phyloP scores from a whole-genome alignment of 2,888 invertebrate genomes.

The Panzeria rudis region DNA sequence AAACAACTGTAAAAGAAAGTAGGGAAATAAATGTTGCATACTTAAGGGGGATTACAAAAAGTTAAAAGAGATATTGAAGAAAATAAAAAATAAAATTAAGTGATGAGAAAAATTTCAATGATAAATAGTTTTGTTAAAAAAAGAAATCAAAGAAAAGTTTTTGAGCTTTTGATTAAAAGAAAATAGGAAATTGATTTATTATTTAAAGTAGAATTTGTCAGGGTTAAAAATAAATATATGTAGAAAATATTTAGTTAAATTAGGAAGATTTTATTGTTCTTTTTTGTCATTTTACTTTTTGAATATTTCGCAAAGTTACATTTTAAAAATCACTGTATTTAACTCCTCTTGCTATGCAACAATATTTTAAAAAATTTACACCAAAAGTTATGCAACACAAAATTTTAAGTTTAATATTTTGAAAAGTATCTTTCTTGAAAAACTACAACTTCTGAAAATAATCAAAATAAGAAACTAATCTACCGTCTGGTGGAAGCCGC shows the following conservation, averaged over 20 bases:
- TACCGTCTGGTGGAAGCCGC: too few relatives aligned
- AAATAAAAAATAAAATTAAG: conserved; percentile 15
- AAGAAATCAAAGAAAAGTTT: conserved; percentile 1
- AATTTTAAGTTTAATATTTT: too few relatives aligned
- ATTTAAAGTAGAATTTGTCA: not conserved
- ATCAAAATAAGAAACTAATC: too few relatives aligned
- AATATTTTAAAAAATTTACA: too few relatives aligned
- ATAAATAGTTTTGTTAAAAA: conserved; percentile 49
- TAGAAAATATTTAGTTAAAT: not conserved
- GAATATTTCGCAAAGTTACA: too few relatives aligned
- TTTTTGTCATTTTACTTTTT: too few relatives aligned
- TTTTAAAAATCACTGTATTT: too few relatives aligned
- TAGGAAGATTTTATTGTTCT: too few relatives aligned
- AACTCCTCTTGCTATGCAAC: too few relatives aligned
- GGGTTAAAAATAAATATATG: conserved; percentile 1
- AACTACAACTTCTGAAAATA: too few relatives aligned
- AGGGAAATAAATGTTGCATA: conserved; percentile 57
- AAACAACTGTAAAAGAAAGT: conserved; percentile 7
- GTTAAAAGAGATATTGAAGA: conserved; percentile 3
- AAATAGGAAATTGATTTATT: conserved; percentile 35
- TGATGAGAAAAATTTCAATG: conserved; percentile 16
- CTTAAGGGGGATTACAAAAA: conserved; percentile 47
- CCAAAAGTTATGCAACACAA: too few relatives aligned
- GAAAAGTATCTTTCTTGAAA: too few relatives aligned
- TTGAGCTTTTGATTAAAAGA: not conserved